Evolutionary conservation across 2,797 vertebrate species (phyloP), one percentile per base, ranked within the genome.

Genomic region (Pteropus rufus): DNA sequence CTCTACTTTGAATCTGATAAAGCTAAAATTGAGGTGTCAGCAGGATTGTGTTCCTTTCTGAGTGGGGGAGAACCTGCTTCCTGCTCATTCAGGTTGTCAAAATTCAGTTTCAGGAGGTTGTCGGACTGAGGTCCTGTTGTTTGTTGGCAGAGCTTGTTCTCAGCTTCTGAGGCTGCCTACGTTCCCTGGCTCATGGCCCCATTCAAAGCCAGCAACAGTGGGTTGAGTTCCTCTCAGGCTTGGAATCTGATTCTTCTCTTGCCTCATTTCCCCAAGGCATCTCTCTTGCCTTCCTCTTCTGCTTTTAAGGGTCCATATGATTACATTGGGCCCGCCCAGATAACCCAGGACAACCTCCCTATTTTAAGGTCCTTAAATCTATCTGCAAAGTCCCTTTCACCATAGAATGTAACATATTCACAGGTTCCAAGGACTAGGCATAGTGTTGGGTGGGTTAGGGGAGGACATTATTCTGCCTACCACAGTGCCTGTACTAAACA

Each of bases 131-230:
- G 26, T 77, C 16, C 10, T 11, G 6, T 86, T 92, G 56, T 36
- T 93, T 85, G 67, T 44, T 90, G 81, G 82, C 44, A 96, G 89
- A 65, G 49, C 23, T 69, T 81, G 31, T 89, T 95, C 49, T 93
- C 34, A 67, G 64, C 26, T 90, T 95, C 64, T 23, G 49, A 77
- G 56, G 60, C 54, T 93, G 60, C 62, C 76, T 77, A 79, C 19
- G 21, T 80, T 89, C 24, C 16, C 77, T 92, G 80, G 60, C 56
- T 85, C 62, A 21, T n/a, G 19, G 85, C 4, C 49, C 58, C 88
- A 46, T 93, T 84, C 49, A 84, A 79, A 82, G 72, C 14, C 18
- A 82, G 60, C 10, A 85, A 85, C 36, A 46, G 39, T 80, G 54
- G 36, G 49, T n/a, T 52, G 60, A 70, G 18, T 54, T 87, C 39